Base-by-base conservation (phyloP, 2,888 invertebrate species). In the Zaprionus lineosus region DNA sequence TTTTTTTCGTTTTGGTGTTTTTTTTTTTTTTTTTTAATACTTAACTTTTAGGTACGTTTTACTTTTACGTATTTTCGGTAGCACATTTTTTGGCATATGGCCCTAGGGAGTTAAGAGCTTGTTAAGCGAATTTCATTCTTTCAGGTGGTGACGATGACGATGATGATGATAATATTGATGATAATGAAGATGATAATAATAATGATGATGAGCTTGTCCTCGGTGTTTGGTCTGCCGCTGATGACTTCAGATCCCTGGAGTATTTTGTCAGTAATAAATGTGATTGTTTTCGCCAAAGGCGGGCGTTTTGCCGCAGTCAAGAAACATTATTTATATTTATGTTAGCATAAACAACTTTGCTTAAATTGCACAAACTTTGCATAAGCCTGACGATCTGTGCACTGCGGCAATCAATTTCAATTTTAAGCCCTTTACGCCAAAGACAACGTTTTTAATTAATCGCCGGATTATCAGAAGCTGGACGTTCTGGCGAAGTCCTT, bases 361-460 rank as follows among this genome's bases (percentile, higher is more conserved):
- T 65, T 61, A 74, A 77, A 77, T 81, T 74, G 71, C 71, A 48
- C 44, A 63, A 74, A 71, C 71, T 83, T 71, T 76, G 58, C 69
- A 76, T 76, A 79, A 79, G 59, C 68, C 71, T 6, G 33, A 39
- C 58, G 56, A 44, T 52, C 52, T 55, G 53, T 53, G 65, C 61
- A 24, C 39, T 34, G 52, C 58, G 59, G 78, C 82, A 81, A 81
- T 81, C 84, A 81, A 84, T 81, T 84, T 81, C 71, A 65, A 74
- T 83, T 79, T 82, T 71, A 86, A 87, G 69, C 86, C 84, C 78
- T 85, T 86, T 75, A 69, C 74, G 36, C 61, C 68, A 84, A 78
- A 76, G 87, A 83, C 87, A 87, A 87, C 84, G 76, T 84, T 87
- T 87, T 87, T 87, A 87, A 87, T 87, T 87, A 87, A 87, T 87